Evolutionary conservation across 2,113 vertebrate genomes (phyloP), one percentile per base, ranked within the genome.

Genomic region (Pollimyrus isidori): DNA sequence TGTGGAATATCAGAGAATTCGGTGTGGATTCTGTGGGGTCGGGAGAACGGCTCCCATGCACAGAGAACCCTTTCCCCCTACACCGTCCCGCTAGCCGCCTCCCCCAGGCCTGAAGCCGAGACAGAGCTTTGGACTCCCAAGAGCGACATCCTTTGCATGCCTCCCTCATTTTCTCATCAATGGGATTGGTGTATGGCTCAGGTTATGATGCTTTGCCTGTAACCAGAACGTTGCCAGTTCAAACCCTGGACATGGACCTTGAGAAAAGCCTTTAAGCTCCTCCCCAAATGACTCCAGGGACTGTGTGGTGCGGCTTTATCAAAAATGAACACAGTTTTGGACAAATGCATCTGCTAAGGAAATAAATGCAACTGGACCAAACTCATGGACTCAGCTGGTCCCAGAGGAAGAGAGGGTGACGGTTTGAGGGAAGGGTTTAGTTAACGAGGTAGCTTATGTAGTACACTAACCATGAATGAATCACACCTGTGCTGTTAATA

Each of bases 91-190:
- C 62, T 26, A 15, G 62, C 62, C n/a, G 13, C 62, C 26, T 30
- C n/a, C 62, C 62, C 62, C 1, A 11, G 62, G 3, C 26, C 62
- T 69, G 62, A 69, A 11, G 11, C 58, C 1, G 58, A 65, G 62
- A 3, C 62, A 69, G 62, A 69, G 21, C 23, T 62, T 48, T 10
- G 46, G 46, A 65, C 2, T 65, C 62, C n/a, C n/a, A 10, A 26
- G 62, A 39, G 62, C 89, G 87, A 84, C 80, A 92, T 89, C 91
- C 76, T 92, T 90, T 53, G 90, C 62, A 88, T 73, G 65, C 87
- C 50, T 42, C 83, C 45, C 10, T 89, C 89, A 88, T 9, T 21
- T 62, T 45, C 48, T 69, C 35, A 49, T 30, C 62, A 69, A 4
- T 69, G 62, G n/a, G n/a, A 69, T 56, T 4, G 62, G 62, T 30